Evolutionary conservation across 1,140 invertebrate species (phyloP).

Genomic region (Chlorops oryzae): DNA sequence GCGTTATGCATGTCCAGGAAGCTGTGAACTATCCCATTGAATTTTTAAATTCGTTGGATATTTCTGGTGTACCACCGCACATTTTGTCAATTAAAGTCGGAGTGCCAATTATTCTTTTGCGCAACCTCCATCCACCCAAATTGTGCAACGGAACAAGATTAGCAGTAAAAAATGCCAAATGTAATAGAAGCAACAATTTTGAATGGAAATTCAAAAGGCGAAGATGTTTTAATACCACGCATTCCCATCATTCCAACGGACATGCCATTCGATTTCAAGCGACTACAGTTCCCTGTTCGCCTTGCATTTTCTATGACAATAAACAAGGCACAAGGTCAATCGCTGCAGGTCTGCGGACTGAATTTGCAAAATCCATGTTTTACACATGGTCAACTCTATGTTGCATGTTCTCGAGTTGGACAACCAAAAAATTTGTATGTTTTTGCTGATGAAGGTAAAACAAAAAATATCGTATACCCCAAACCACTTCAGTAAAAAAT

Average conservation of each 20-base stretch:
- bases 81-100: constrained; percentile 45
- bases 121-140: constrained; percentile 43
- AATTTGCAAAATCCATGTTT: too few relatives aligned
- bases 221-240: too few relatives aligned
- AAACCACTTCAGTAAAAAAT: not conserved
- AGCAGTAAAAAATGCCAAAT: constrained; percentile 37
- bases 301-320: too few relatives aligned
- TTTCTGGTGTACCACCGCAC: constrained; percentile 44
- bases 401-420: too few relatives aligned
- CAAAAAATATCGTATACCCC: constrained; percentile 35
- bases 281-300: too few relatives aligned
- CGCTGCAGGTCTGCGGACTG: constrained; percentile 34
- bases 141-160: constrained; percentile 49
- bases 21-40: too few relatives aligned
- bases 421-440: too few relatives aligned
- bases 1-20: too few relatives aligned
- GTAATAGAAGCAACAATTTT: constrained; percentile 46
- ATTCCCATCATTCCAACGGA: too few relatives aligned
- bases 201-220: constrained; percentile 38
- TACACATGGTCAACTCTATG: too few relatives aligned
- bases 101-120: constrained; percentile 43
- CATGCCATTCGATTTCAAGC: too few relatives aligned
- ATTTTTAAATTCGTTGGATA: constrained; percentile 47
- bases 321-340: too few relatives aligned
- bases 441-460: constrained; percentile 31